Percentiles rank a stretch among this genome's conserved stretches.
These are phyloP conservation scores for Aquatica leii DNA, from an alignment of 2,888 invertebrate genomes.

Conservation along the genomic window DNA sequence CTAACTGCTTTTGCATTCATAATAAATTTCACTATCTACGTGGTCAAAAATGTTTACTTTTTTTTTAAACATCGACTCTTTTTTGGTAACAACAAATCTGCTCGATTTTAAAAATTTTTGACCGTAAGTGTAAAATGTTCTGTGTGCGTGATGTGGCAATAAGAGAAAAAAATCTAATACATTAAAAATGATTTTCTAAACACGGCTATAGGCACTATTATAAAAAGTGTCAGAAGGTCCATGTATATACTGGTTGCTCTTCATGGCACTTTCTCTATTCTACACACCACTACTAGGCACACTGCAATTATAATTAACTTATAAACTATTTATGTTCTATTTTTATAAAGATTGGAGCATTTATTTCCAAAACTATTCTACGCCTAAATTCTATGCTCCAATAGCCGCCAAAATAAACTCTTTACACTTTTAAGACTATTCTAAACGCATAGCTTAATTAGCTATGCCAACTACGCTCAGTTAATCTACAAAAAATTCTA, in stretches of 20 bases:
- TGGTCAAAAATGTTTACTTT: slow-evolving; percentile 6
- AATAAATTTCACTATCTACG: neutral
- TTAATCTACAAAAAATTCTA: slow-evolving; percentile 40
- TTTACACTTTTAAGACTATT: slow-evolving; percentile 1
- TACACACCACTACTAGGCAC: slow-evolving; percentile 39
- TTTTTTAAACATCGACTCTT: neutral
- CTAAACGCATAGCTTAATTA: slow-evolving; percentile 36
- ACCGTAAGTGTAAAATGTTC: neutral
- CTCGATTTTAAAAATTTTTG: slow-evolving; percentile 21
- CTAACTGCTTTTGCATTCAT: neutral
- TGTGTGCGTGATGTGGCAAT: slow-evolving; percentile 20
- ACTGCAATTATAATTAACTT: slow-evolving; percentile 32
- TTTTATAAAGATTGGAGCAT: slow-evolving; percentile 20
- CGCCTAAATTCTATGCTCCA: slow-evolving; percentile 16
- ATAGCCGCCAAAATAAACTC: too few relatives aligned
- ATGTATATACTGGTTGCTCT: slow-evolving; percentile 22
- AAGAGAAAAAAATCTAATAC: slow-evolving; percentile 33
- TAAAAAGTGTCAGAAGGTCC: slow-evolving; percentile 34
- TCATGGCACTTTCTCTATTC: slow-evolving; percentile 35
- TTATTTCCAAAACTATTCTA: slow-evolving; percentile 18
- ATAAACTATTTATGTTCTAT: slow-evolving; percentile 24
- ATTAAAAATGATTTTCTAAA: slow-evolving; percentile 38
- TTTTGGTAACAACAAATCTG: slow-evolving; percentile 52
- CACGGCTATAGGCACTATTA: slow-evolving; percentile 36
- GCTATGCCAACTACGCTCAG: slow-evolving; percentile 38